Percentiles rank a stretch among this genome's conserved stretches.
These are phyloP conservation scores for Hydra vulgaris DNA, from an alignment of 30 jellyfish, hydroid and myxozoan genomes.

Conservation along the genomic window DNA sequence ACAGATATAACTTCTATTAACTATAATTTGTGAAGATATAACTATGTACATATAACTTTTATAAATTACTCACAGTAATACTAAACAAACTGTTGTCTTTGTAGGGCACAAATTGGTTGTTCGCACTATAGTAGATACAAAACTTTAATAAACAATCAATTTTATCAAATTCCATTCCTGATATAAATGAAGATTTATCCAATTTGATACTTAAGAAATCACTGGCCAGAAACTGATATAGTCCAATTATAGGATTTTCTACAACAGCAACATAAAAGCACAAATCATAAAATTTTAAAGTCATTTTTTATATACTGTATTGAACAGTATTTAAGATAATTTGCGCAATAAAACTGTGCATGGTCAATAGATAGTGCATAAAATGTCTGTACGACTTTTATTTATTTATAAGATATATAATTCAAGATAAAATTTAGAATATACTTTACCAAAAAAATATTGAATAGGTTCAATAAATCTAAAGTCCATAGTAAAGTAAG, in stretches of 20 bases:
- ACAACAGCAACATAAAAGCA: too few species aligned
- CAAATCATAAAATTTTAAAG: too few species aligned
- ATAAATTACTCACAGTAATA: neutral
- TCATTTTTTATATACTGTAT: too few species aligned
- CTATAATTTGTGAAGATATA: too few species aligned
- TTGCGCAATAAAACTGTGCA: too few species aligned
- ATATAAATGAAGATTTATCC: neutral
- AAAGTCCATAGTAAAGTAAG: neutral
- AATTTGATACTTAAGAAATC: neutral
- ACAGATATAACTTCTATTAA: too few species aligned
- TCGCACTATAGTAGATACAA: neutral
- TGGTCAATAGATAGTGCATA: too few species aligned
- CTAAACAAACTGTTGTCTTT: neutral
- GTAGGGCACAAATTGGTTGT: neutral
- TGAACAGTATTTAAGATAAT: too few species aligned
- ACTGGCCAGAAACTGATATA: neutral
- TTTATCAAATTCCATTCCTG: neutral
- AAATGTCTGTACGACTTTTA: too few species aligned
- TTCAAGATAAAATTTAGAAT: too few species aligned
- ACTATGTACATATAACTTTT: too few species aligned
- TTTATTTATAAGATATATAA: too few species aligned
- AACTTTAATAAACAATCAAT: neutral
- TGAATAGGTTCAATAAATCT: neutral
- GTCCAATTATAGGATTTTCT: neutral
- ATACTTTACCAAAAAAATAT: neutral